Conservation (phyloP, 2,888 invertebrate genomes). For the Platycnemis pennipes region DNA sequence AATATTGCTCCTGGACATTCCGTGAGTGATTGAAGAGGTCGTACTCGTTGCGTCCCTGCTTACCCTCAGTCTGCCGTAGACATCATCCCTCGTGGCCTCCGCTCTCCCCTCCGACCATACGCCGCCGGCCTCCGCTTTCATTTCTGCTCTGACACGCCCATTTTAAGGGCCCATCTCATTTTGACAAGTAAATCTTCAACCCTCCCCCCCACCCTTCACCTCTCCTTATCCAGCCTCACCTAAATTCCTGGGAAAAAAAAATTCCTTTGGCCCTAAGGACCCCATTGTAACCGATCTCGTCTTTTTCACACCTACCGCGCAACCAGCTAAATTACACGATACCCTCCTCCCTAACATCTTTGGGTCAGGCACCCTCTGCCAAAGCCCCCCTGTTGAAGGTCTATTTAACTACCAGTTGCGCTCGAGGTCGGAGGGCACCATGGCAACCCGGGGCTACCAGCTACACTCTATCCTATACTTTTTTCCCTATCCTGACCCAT, state of each 20-base stretch:
- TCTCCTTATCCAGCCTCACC: not conserved
- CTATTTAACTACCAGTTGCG: not conserved
- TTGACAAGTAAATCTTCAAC: conserved; percentile 23
- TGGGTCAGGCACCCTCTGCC: not conserved
- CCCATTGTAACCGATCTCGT: not conserved
- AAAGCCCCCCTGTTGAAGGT: not conserved
- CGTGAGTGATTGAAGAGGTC: not conserved
- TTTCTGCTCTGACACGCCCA: not conserved
- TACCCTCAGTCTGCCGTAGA: not conserved
- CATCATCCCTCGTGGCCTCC: not conserved
- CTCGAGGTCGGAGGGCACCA: not conserved
- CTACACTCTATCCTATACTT: not conserved
- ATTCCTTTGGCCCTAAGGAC: not conserved
- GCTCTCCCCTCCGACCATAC: not conserved
- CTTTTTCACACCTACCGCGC: not conserved
- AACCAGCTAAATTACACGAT: not conserved
- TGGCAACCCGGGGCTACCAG: not conserved
- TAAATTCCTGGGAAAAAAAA: not conserved
- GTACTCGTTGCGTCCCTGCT: not conserved
- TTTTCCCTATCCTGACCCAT: not conserved
- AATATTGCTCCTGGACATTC: no score
- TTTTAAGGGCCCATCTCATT: not conserved
- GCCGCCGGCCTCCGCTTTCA: not conserved
- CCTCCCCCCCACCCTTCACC: not conserved
- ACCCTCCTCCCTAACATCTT: not conserved